Base-by-base conservation (phyloP, 2,888 invertebrate species). In the Caenorhabditis macrosperma region DNA sequence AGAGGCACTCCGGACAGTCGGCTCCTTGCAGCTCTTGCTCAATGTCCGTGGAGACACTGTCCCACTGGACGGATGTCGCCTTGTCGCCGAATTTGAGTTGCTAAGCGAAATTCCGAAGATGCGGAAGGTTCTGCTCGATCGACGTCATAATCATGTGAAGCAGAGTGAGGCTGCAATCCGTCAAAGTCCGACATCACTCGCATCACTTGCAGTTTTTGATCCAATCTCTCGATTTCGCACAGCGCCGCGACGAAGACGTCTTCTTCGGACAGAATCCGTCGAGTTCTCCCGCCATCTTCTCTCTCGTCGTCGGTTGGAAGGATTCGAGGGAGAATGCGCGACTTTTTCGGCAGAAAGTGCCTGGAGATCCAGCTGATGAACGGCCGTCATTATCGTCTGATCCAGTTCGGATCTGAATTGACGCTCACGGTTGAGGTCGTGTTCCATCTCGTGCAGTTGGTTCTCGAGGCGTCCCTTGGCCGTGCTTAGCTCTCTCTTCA, bases 251-350 rank as follows among this genome's bases (percentile, higher is more conserved):
- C 66, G 55, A 89, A 89, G 30, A 84, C 83, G 77, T 89, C 89
- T 92, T 99, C 98, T 90, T 99, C 98, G 0, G 97, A 95, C 33
- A 99, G 93, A n/a, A n/a, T 76, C 94, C 92, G 91, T 94, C 95
- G 63, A 96, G 93, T 88, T 95, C 95, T 90, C 35, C 54, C 10
- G 12, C 22, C 88, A 96, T 95, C 2, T 86, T 94, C 94, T 92
- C 96, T 97, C 92, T 99, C 98, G 83, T 95, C 95, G 88, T 97
- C 96, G 0, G 95, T 96, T n/a, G 99, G 99, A 83, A 97, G 94
- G 94, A 99, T 96, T 85, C 97, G 93, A 90, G 96, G 95, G 75
- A 99, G 93, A 84, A 99, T 94, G 92, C 99, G n/a, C 99, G 1
- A 99, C 97, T 55, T 81, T 81, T 63, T 81, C 85, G 17, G 86